These are phyloP conservation scores for Channallabes apus DNA, from an alignment of 2,797 vertebrate genomes.

Conservation along the genomic window DNA sequence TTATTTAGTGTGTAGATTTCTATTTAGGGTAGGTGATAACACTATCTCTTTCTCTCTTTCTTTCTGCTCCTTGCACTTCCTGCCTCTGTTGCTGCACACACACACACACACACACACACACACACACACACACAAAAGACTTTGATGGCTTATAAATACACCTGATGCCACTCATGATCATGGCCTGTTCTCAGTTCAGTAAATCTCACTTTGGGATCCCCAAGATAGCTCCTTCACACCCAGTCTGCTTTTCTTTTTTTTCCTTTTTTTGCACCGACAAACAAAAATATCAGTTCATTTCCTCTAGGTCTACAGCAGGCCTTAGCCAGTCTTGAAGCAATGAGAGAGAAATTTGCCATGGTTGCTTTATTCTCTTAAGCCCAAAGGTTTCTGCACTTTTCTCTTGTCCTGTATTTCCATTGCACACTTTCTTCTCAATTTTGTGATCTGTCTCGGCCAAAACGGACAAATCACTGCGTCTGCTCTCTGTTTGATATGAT, in stretches of 20 bases:
- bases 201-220: background rate
- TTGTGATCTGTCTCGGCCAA: conserved; percentile 8
- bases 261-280: conserved; percentile 30
- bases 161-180: conserved; percentile 28
- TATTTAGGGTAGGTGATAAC: conserved; percentile 11
- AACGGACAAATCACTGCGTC: background rate
- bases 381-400: conserved; percentile 29
- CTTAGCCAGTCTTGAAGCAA: conserved; percentile 20
- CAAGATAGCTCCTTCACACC: background rate
- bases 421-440: background rate
- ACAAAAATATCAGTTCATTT: conserved; percentile 41
- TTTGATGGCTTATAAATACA: conserved; percentile 23
- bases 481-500: background rate
- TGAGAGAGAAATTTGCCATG: conserved; percentile 3
- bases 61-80: background rate
- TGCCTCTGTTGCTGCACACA: background rate
- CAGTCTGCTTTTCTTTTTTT: background rate
- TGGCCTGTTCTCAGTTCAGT: conserved; percentile 23
- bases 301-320: conserved; percentile 29
- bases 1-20: background rate
- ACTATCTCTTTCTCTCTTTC: conserved; percentile 11
- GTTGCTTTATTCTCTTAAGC: conserved; percentile 19
- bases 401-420: conserved; percentile 13
- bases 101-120: too few species aligned
- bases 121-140: background rate